phyloP scores from a whole-genome alignment of 2,888 invertebrate genomes.

The Chalcosyrphus nemorum region DNA sequence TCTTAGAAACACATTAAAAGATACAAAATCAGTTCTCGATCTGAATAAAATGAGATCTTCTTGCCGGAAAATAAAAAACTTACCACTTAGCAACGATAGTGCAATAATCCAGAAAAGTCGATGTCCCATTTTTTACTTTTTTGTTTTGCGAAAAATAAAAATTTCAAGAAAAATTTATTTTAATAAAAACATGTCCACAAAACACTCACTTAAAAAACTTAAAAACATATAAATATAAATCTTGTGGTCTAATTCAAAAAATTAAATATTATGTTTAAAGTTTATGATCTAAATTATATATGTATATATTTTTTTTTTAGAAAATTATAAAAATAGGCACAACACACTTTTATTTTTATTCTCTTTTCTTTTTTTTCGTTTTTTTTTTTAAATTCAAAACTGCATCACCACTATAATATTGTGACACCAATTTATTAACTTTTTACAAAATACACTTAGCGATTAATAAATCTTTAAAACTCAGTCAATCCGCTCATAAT shows the following conservation, averaged over 20 bases:
- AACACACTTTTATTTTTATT: neutral
- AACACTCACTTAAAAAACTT: slow-evolving; percentile 29
- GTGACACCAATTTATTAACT: slow-evolving; percentile 32
- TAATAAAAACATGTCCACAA: slow-evolving; percentile 19
- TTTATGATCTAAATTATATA: slow-evolving; percentile 5
- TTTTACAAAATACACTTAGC: slow-evolving; percentile 47
- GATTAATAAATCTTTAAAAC: slow-evolving; percentile 52
- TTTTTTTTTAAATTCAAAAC: slow-evolving; percentile 1
- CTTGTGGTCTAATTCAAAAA: slow-evolving; percentile 6
- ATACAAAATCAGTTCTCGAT: no score
- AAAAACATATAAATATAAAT: neutral
- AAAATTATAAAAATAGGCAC: slow-evolving; percentile 38
- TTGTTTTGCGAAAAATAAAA: neutral
- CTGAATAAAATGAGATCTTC: no score
- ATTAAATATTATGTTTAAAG: slow-evolving; percentile 17
- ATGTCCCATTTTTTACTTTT: slow-evolving; percentile 61
- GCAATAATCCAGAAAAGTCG: slow-evolving; percentile 65
- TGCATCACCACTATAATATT: slow-evolving; percentile 35
- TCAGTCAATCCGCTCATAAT: slow-evolving; percentile 35
- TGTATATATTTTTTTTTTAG: neutral
- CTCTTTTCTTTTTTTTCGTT: neutral
- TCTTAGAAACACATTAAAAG: no score
- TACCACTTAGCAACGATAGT: slow-evolving; percentile 64
- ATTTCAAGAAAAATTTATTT: slow-evolving; percentile 5
- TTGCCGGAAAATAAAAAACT: no score